Evolutionary conservation across 2,888 invertebrate genomes (phyloP).

Genomic region (Luffia ferchaultella): DNA sequence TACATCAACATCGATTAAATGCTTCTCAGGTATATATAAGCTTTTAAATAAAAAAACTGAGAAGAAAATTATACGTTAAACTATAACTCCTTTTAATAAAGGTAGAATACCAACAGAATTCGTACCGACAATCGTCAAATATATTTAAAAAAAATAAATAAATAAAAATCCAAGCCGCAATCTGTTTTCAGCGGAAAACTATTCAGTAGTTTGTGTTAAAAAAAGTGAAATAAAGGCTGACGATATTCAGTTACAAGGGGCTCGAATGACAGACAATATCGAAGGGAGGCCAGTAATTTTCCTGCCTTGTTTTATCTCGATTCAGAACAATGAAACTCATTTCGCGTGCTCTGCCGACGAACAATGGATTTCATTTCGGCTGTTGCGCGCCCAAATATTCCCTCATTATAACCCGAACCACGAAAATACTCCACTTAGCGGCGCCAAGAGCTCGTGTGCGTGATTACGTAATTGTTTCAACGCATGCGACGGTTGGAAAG

Average conservation of each 20-base stretch:
- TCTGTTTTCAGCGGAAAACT: not conserved
- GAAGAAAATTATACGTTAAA: no score
- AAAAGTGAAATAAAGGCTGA: constrained; percentile 22
- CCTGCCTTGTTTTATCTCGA: constrained; percentile 48
- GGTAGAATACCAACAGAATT: no score
- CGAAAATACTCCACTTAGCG: constrained; percentile 5
- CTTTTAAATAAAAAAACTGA: no score
- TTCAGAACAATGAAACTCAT: constrained; percentile 51
- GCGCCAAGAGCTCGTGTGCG: not conserved
- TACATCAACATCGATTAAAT: no score
- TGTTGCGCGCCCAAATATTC: constrained; percentile 42
- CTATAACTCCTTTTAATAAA: no score
- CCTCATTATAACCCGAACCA: constrained; percentile 39
- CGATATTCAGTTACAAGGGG: constrained; percentile 37
- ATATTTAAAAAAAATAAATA: not conserved
- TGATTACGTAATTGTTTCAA: not conserved
- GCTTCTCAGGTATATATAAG: no score
- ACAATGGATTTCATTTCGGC: constrained; percentile 54
- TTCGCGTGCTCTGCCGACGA: constrained; percentile 26
- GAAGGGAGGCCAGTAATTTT: constrained; percentile 46
- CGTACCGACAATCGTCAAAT: not conserved
- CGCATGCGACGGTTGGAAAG: no score
- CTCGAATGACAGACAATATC: constrained; percentile 42
- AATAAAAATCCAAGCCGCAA: not conserved
- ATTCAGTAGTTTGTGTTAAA: not conserved